Evolutionary conservation across 2,113 vertebrate species (phyloP).

Genomic region (Terrapene triunguis): DNA sequence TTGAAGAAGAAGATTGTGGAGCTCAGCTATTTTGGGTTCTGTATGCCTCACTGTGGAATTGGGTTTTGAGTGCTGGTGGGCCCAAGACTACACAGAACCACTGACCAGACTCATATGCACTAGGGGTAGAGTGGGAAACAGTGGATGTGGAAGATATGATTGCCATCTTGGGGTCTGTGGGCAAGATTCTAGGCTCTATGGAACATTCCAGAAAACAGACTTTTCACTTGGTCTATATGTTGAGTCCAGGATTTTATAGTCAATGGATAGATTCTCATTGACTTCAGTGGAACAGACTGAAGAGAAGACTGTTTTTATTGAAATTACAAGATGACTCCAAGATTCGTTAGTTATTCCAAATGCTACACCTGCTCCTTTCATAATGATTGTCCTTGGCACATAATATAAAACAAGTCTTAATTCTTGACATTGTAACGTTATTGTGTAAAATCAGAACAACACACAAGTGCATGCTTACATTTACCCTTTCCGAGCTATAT

Average conservation of each 20-base stretch:
- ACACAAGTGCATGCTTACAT: not conserved
- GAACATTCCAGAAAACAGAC: slow-evolving; percentile 24
- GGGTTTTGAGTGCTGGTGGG: not conserved
- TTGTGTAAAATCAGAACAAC: slow-evolving; percentile 46
- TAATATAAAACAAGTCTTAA: slow-evolving; percentile 10
- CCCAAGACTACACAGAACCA: not conserved
- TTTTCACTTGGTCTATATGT: slow-evolving; percentile 53
- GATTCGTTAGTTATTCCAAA: slow-evolving; percentile 44
- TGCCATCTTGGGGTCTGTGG: slow-evolving; percentile 25
- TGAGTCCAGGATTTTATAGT: slow-evolving; percentile 25
- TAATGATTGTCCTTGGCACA: slow-evolving; percentile 16
- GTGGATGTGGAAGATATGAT: not conserved
- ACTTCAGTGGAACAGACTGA: slow-evolving; percentile 46
- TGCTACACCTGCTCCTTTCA: slow-evolving; percentile 16
- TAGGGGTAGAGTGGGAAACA: not conserved
- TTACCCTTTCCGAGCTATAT: not conserved
- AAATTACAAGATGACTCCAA: slow-evolving; percentile 29
- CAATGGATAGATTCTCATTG: slow-evolving; percentile 44
- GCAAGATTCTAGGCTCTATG: not conserved
- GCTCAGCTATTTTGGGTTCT: not conserved
- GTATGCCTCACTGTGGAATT: not conserved
- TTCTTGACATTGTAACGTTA: not conserved
- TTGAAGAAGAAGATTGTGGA: not conserved
- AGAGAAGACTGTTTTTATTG: slow-evolving; percentile 54
- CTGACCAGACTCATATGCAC: not conserved